Percentiles rank a stretch among this genome's conserved stretches.
Evolutionary conservation across 2,888 invertebrate species (phyloP).

Genomic region (Nymphalis polychloros): DNA sequence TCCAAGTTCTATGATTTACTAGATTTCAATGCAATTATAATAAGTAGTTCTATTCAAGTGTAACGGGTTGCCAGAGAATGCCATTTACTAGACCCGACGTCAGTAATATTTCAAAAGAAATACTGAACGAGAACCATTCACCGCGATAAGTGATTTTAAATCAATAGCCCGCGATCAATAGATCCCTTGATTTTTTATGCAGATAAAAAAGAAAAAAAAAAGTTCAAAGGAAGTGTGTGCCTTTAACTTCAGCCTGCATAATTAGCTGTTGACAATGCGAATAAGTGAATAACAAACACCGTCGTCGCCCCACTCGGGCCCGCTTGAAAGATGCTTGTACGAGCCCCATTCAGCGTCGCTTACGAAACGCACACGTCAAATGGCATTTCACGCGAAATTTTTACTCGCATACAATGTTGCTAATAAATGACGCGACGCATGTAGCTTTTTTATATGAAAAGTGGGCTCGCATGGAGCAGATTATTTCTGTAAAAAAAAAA

Average conservation of each 20-base stretch:
- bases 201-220: slow-evolving; percentile 32
- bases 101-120: slow-evolving; percentile 36
- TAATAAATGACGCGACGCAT: slow-evolving; percentile 28
- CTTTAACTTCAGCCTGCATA: slow-evolving; percentile 41
- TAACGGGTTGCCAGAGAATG: slow-evolving; percentile 35
- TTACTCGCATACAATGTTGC: slow-evolving; percentile 24
- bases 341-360: slow-evolving; percentile 19
- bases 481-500: slow-evolving; percentile 46
- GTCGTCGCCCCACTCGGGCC: slow-evolving; percentile 36
- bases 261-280: slow-evolving; percentile 44
- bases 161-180: slow-evolving; percentile 38
- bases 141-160: slow-evolving; percentile 36
- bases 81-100: slow-evolving; percentile 34
- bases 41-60: slow-evolving; percentile 38
- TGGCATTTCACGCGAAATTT: slow-evolving; percentile 19
- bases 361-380: slow-evolving; percentile 23
- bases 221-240: slow-evolving; percentile 42
- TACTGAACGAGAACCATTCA: slow-evolving; percentile 36
- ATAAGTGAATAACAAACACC: slow-evolving; percentile 46
- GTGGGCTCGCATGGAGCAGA: neutral
- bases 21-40: slow-evolving; percentile 37
- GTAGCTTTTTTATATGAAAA: slow-evolving; percentile 30
- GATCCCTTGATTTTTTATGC: slow-evolving; percentile 34
- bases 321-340: slow-evolving; percentile 36
- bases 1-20: slow-evolving; percentile 36